These are phyloP conservation scores for Maccullochella peelii DNA, from an alignment of 2,113 vertebrate genomes.

Conservation along the genomic window DNA sequence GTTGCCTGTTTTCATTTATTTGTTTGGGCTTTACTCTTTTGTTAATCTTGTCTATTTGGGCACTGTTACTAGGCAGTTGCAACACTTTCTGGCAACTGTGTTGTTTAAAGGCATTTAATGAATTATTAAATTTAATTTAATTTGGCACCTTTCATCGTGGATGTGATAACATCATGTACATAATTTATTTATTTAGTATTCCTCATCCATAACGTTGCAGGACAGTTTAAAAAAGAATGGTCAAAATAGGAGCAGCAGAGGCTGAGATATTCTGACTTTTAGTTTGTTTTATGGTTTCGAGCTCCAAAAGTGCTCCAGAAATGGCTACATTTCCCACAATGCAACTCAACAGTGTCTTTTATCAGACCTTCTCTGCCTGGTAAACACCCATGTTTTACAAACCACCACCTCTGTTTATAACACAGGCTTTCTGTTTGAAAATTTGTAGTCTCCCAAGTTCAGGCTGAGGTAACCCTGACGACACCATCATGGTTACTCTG, in stretches of 20 bases:
- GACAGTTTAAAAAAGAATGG: background rate
- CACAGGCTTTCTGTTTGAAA: background rate
- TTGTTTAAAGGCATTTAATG: background rate
- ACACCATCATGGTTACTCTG: constrained; percentile 16
- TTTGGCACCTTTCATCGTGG: background rate
- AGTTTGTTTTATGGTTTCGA: background rate
- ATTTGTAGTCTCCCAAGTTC: constrained; percentile 3
- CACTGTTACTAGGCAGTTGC: background rate
- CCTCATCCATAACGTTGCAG: background rate
- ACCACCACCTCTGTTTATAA: background rate
- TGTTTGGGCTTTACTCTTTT: background rate
- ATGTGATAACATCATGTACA: background rate
- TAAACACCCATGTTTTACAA: background rate
- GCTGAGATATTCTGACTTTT: background rate
- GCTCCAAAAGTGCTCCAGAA: background rate
- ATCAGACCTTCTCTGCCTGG: background rate
- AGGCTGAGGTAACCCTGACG: constrained; percentile 3
- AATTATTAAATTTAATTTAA: background rate
- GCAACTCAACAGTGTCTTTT: background rate
- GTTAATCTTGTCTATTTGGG: background rate
- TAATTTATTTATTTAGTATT: background rate
- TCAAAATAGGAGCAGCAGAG: background rate
- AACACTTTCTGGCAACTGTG: background rate
- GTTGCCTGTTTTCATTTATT: background rate
- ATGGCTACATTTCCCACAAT: background rate